Evolutionary conservation across 2,797 vertebrate genomes (phyloP).

Genomic region (Danio tinwini): DNA sequence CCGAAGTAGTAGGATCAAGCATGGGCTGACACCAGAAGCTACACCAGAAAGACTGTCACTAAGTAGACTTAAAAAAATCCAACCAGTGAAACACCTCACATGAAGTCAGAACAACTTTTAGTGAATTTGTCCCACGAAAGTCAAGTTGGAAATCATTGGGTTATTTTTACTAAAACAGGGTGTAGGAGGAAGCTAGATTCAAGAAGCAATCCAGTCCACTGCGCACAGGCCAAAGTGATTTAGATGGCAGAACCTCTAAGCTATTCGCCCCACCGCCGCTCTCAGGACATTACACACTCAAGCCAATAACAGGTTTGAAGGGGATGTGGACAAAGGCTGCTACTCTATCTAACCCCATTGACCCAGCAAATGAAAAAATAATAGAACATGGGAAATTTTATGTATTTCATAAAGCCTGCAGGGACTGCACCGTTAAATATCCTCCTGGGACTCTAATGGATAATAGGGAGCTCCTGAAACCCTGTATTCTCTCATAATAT

Average conservation of each 20-base stretch:
- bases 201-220: slow-evolving; percentile 47
- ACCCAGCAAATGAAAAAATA: slow-evolving; percentile 69
- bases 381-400: slow-evolving; percentile 64
- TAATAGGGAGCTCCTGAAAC: slow-evolving; percentile 65
- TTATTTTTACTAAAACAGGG: slow-evolving; percentile 29
- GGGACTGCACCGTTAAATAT: slow-evolving; percentile 62
- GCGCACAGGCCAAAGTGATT: slow-evolving; percentile 62
- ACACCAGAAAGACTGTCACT: not conserved
- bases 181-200: slow-evolving; percentile 39
- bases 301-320: slow-evolving; percentile 68
- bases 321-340: slow-evolving; percentile 62
- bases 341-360: slow-evolving; percentile 64
- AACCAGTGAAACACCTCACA: not conserved
- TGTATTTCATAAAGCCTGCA: slow-evolving; percentile 65
- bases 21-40: not conserved
- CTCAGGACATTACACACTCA: slow-evolving; percentile 60
- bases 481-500: slow-evolving; percentile 62
- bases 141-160: slow-evolving; percentile 49
- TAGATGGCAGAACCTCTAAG: slow-evolving; percentile 63
- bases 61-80: not conserved
- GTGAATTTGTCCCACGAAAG: not conserved
- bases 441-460: slow-evolving; percentile 62
- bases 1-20: not conserved
- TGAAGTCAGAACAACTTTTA: not conserved
- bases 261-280: slow-evolving; percentile 52